A percentile compares a stretch with the other conserved stretches of the same genome.
Evolutionary conservation across 2,113 vertebrate species (phyloP).

Genomic region (Dendrocopos noguchii): DNA sequence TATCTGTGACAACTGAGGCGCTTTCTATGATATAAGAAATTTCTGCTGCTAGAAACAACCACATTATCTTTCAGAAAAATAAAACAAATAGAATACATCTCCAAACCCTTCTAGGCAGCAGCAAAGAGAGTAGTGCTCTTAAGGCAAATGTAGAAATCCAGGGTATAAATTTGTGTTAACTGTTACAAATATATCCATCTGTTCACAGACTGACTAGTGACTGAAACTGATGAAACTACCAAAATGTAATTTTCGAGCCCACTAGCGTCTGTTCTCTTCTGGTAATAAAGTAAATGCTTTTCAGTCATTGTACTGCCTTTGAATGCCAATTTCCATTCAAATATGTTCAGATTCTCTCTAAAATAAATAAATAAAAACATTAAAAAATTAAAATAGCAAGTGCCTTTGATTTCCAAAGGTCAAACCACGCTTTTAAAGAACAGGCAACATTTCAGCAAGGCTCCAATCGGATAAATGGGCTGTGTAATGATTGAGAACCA

Average conservation of each 20-base stretch:
- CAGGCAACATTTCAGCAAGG: slow-evolving; percentile 43
- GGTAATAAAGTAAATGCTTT: slow-evolving; percentile 54
- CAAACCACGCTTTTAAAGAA: slow-evolving; percentile 56
- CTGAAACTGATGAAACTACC: slow-evolving; percentile 50
- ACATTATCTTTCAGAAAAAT: not conserved
- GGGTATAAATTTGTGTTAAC: slow-evolving; percentile 34
- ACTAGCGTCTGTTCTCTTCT: slow-evolving; percentile 17
- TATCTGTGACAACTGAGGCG: not conserved
- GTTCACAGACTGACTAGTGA: slow-evolving; percentile 48
- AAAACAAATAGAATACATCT: not conserved
- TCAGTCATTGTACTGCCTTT: slow-evolving; percentile 33
- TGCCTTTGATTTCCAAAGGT: slow-evolving; percentile 61
- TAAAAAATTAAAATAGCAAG: slow-evolving; percentile 4
- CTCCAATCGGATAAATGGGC: slow-evolving; percentile 65
- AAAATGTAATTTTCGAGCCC: slow-evolving; percentile 50
- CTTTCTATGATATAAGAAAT: slow-evolving; percentile 7
- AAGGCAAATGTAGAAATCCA: slow-evolving; percentile 16
- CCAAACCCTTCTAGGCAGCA: not conserved
- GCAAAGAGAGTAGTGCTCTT: not conserved
- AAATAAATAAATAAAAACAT: not conserved
- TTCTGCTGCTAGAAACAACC: slow-evolving; percentile 25
- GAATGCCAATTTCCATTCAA: slow-evolving; percentile 42
- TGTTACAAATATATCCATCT: slow-evolving; percentile 57
- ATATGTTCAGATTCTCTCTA: not conserved
- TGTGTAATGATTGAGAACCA: slow-evolving; percentile 54